Evolutionary conservation across 2,113 vertebrate species (phyloP), one percentile per base, ranked within the genome.

Genomic region (Genyomyrus donnyi): DNA sequence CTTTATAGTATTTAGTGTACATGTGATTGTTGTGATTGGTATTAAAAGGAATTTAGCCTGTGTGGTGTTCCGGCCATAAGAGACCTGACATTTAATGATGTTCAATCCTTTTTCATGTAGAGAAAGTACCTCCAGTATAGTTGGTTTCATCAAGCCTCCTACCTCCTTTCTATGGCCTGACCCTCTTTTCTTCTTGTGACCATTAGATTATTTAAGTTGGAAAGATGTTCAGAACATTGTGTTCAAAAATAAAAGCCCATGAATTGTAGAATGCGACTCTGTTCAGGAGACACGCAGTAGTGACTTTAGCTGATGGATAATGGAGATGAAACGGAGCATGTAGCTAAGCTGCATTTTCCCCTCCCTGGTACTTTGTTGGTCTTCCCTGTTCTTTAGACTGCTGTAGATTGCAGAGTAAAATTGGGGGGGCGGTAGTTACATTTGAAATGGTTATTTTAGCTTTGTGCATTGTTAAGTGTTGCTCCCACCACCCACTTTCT

Each of bases 331-430:
- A 31, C n/a, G 27, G 0, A 7, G 17, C 74, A 39, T 1, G 19
- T 21, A 6, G 19, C 53, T 56, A 7, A 19, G 35, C 4, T 19
- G 74, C 1, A 0, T 80, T 39, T 1, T 19, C 15, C 27, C 31
- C 70, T 31, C 3, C 13, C 35, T 39, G 3, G 70, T 39, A 17
- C 27, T 77, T 74, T 74, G 9, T 74, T 39, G 13, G 31, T 42
- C 13, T 80, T 39, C 15, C 1, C 74, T 80, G 31, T 80, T 19
- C 35, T 80, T 80, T 80, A 42, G 74, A 80, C 74, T 70, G n/a
- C 62, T 70, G 62, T 70, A 77, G 70, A 80, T 42, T 80, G 74
- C 35, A 80, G n/a, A 80, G 74, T 80, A 80, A 80, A 80, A 80
- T 80, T 39, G 31, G 74, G 74, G 70, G 74, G 35, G 62, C 9